Conservation (phyloP, 2,888 invertebrate genomes). For the Drosophila kuntzei region DNA sequence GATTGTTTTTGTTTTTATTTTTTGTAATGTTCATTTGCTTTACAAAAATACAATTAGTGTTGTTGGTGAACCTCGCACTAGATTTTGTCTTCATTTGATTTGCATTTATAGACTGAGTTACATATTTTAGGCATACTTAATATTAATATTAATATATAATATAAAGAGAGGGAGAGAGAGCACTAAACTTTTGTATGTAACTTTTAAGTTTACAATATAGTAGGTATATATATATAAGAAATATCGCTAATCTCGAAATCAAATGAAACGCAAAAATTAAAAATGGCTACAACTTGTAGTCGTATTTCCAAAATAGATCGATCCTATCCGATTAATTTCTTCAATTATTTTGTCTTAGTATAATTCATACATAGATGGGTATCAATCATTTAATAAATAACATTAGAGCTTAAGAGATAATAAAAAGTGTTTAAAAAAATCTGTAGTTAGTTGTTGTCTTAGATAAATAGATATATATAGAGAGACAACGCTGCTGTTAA, state of each 20-base stretch:
- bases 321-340: constrained; percentile 34
- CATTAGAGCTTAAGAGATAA: constrained; percentile 60
- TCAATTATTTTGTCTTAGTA: constrained; percentile 37
- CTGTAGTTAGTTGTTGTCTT: constrained; percentile 62
- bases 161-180: constrained; percentile 41
- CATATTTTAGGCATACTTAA: constrained; percentile 42
- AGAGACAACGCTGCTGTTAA: constrained; percentile 58
- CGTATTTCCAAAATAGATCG: constrained; percentile 26
- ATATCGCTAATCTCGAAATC: constrained; percentile 32
- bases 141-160: constrained; percentile 23
- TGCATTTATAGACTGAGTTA: constrained; percentile 39
- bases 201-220: constrained; percentile 42
- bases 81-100: constrained; percentile 22
- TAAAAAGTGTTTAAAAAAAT: constrained; percentile 48
- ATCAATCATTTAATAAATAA: constrained; percentile 40
- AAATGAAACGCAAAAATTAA: constrained; percentile 36
- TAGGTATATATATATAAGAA: too few relatives aligned
- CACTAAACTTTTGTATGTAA: constrained; percentile 29
- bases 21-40: constrained; percentile 9
- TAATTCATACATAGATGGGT: constrained; percentile 27
- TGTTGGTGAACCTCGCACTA: constrained; percentile 53
- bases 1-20: too few relatives aligned
- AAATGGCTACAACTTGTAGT: constrained; percentile 48
- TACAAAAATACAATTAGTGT: constrained; percentile 45
- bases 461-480: constrained; percentile 35